Percentiles rank a stretch among this genome's conserved stretches.
Conservation (phyloP, 2,113 vertebrate genomes). For the Leucosticte australis region DNA sequence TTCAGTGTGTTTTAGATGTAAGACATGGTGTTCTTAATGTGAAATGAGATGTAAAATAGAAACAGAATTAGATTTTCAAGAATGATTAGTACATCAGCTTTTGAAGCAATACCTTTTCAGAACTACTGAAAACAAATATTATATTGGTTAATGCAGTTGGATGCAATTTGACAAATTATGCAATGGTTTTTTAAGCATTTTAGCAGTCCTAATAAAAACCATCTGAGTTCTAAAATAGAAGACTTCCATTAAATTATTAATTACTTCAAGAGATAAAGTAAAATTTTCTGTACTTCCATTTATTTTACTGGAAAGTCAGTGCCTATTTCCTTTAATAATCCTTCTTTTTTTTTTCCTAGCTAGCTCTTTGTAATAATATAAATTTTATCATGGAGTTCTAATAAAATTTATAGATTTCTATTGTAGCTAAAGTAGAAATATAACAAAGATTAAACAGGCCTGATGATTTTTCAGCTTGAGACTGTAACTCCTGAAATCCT, state of each 20-base stretch:
- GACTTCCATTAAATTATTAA: conserved; percentile 54
- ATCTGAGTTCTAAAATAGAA: conserved; percentile 64
- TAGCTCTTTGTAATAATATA: not conserved
- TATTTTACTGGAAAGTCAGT: not conserved
- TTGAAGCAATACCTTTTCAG: conserved; percentile 15
- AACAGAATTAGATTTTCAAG: not conserved
- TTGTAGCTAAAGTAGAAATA: not conserved
- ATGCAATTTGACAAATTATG: conserved; percentile 66
- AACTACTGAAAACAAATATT: conserved; percentile 53
- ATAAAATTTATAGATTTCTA: not conserved
- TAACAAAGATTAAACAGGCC: not conserved
- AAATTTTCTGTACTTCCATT: conserved; percentile 54
- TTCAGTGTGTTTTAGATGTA: not conserved
- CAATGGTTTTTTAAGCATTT: conserved; percentile 63
- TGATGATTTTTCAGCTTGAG: not conserved
- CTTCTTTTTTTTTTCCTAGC: not conserved
- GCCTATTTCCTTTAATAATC: conserved; percentile 16
- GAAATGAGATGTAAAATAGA: not conserved
- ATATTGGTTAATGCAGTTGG: conserved; percentile 69
- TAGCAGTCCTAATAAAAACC: conserved; percentile 46
- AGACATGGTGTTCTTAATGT: not conserved
- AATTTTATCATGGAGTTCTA: not conserved
- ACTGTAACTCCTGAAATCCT: not conserved
- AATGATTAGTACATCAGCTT: not conserved
- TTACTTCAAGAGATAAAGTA: conserved; percentile 58